Percentiles rank a stretch among this genome's conserved stretches.
phyloP scores from a whole-genome alignment of 2,888 invertebrate genomes.

The Nymphalis urticae region DNA sequence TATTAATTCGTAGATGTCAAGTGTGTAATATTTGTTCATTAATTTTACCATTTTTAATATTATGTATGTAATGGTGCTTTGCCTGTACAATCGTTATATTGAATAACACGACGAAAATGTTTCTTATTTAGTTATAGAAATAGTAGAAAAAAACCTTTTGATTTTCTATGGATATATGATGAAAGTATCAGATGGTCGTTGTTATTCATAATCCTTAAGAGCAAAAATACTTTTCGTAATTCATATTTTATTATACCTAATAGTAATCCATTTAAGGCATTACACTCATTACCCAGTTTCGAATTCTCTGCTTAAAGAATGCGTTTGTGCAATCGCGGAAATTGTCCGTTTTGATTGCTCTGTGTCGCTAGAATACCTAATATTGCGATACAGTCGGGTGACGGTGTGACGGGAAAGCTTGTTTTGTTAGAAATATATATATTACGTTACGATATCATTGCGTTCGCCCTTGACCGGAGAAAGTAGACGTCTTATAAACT shows the following conservation, averaged over 20 bases:
- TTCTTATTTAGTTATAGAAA: too few relatives aligned
- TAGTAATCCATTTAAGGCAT: background rate
- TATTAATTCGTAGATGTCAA: too few relatives aligned
- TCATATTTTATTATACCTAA: background rate
- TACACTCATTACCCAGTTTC: constrained; percentile 19
- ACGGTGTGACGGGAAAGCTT: constrained; percentile 23
- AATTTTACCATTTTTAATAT: too few relatives aligned
- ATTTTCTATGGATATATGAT: too few relatives aligned
- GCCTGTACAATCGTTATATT: too few relatives aligned
- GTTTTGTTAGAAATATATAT: constrained; percentile 11
- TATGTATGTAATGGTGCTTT: too few relatives aligned
- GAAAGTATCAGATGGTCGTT: too few relatives aligned
- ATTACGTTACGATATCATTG: constrained; percentile 8
- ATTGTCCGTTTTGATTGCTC: constrained; percentile 30
- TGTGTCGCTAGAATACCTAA: constrained; percentile 25
- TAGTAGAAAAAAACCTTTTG: too few relatives aligned
- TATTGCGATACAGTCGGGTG: constrained; percentile 27
- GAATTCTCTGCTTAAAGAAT: constrained; percentile 27
- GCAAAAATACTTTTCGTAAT: background rate
- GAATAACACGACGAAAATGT: too few relatives aligned
- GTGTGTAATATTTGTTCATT: too few relatives aligned
- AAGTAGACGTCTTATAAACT: constrained; percentile 16
- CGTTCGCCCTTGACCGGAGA: constrained; percentile 28
- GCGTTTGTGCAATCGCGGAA: constrained; percentile 32
- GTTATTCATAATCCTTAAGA: too few relatives aligned